Conservation (phyloP, 1,140 invertebrate genomes). For the Conus ventricosus region DNA sequence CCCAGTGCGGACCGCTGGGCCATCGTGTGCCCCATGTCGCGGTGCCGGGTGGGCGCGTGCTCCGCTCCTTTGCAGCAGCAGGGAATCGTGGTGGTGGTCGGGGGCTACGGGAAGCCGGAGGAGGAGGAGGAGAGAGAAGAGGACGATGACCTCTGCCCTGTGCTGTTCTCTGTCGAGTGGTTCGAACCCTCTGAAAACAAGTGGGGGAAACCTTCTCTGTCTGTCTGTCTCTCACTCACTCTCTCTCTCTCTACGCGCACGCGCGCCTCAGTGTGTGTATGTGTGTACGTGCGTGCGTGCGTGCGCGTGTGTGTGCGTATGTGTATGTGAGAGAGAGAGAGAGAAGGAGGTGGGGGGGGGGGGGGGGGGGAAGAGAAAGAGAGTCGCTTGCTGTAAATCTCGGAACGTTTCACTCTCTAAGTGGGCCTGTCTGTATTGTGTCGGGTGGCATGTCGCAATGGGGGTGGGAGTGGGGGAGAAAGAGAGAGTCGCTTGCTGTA, state of each 20-base stretch:
- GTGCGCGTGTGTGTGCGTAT: background rate
- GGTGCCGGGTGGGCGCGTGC: background rate
- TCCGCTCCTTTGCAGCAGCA: background rate
- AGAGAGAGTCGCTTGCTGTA: no score
- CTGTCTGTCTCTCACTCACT: background rate
- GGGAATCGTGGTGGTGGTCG: background rate
- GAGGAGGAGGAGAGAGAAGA: background rate
- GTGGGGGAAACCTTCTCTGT: background rate
- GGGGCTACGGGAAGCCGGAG: background rate
- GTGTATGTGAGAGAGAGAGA: background rate
- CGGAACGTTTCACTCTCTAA: no score
- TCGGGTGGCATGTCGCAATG: no score
- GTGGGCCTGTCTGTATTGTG: no score
- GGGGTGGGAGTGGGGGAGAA: no score
- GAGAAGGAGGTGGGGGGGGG: no score
- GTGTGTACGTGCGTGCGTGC: background rate
- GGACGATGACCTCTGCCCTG: background rate
- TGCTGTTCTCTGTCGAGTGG: constrained; percentile 7
- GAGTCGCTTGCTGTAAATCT: no score
- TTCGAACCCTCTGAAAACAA: constrained; percentile 5
- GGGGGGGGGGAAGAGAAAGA: no score
- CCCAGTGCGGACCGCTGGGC: background rate
- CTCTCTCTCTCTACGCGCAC: background rate
- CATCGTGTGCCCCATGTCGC: background rate
- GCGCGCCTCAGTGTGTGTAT: background rate